Evolutionary conservation across 2,888 invertebrate species (phyloP).

Genomic region (Atrina japonica): DNA sequence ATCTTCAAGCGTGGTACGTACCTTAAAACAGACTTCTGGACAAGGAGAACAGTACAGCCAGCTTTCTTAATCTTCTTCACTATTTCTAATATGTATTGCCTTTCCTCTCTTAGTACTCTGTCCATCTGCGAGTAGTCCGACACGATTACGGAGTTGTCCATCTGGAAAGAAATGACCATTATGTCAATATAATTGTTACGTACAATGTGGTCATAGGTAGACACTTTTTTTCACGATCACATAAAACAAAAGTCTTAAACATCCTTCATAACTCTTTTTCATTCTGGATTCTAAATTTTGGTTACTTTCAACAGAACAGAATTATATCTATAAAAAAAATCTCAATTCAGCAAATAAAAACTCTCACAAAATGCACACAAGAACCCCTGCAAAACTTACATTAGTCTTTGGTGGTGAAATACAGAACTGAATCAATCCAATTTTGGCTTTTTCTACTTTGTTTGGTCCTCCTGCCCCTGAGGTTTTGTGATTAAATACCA

Average conservation of each 20-base stretch:
- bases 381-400: no score
- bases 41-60: slow-evolving; percentile 98
- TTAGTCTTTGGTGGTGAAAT: slow-evolving; percentile 99
- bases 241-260: no score
- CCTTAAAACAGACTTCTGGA: slow-evolving; percentile 91
- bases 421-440: slow-evolving; percentile 99
- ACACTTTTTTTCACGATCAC: no score
- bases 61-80: slow-evolving; percentile 99
- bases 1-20: slow-evolving; percentile 72
- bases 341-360: no score
- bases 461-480: slow-evolving; percentile 94
- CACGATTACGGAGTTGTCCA: slow-evolving; percentile 86
- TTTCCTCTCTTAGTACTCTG: slow-evolving; percentile 97
- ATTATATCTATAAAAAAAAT: no score
- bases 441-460: slow-evolving; percentile 97
- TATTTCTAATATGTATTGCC: slow-evolving; percentile 98
- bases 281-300: no score
- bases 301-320: no score
- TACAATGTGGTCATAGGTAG: no score
- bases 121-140: slow-evolving; percentile 99
- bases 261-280: no score
- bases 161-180: slow-evolving; percentile 70
- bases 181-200: no score
- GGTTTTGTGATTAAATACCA: slow-evolving; percentile 94
- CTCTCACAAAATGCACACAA: no score